Base-by-base conservation (phyloP, 2,888 invertebrate genomes). In the Harmothoe impar region DNA sequence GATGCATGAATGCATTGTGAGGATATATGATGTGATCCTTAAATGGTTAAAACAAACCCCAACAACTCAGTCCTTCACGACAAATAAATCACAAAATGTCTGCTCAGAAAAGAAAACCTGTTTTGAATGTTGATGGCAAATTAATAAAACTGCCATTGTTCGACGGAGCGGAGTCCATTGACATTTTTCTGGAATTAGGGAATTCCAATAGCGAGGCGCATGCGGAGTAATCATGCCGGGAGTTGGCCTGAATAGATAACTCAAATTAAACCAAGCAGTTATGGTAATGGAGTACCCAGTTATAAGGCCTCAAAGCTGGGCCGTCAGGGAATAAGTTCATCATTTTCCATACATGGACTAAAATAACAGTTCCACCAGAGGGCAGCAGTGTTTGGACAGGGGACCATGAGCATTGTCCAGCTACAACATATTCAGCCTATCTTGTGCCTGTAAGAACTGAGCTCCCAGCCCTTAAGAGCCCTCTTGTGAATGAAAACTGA, bases 51-150 rank as follows among this genome's bases (percentile, higher is more conserved):
- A 43, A 3, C 3, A 43, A 43, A 3, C 62, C n/a, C 7, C 20
- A 62, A 62, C 20, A 20, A 12, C 62, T 62, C 43, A 62, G 0
- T 62, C 62, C 62, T 20, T 62, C 12, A n/a, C n/a, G 20, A 62
- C 62, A 62, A 62, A 62, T 62, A 62, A 62, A 62, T 62, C n/a
- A 62, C 62, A 62, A 62, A 62, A 62, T n/a, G 23, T 3, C 62
- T 62, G n/a, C 62, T 10, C 7, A 15, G 20, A n/a, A 62, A 62
- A 20, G 62, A 62, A 62, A 62, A n/a, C 62, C 62, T 62, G 81
- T 81, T 81, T 81, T 33, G 81, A 43, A 81, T 81, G 81, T n/a
- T 81, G 81, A 81, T 81, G n/a, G 20, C 81, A 35, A 35, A 81
- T 81, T 81, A 81, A 81, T 81, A 81, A 35, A 33, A 35, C 33